Evolutionary conservation across 1,140 invertebrate species (phyloP).

Genomic region (Megalonaias nervosa): DNA sequence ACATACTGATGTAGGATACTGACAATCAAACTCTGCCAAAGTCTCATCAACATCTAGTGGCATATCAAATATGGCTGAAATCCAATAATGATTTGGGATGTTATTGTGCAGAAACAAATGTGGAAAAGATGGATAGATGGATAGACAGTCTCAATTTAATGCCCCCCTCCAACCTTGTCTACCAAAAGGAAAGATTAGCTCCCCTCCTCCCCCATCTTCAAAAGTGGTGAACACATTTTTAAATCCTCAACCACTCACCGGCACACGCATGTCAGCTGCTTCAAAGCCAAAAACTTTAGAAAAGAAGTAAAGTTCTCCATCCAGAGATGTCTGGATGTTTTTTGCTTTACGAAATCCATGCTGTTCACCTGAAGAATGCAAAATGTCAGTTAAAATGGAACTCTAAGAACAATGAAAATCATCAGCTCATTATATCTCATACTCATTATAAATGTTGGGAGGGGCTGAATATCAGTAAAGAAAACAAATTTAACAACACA

Average conservation of each 20-base stretch:
- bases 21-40: no score
- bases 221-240: no score
- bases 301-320: conserved; percentile 70
- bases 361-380: conserved; percentile 59
- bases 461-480: neutral
- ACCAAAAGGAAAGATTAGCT: no score
- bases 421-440: neutral
- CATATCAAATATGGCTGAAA: no score
- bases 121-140: no score
- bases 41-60: no score
- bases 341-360: conserved; percentile 70
- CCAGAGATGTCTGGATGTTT: conserved; percentile 65
- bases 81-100: no score
- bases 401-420: neutral
- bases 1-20: no score
- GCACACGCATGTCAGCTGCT: conserved; percentile 54
- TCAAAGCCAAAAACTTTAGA: conserved; percentile 65
- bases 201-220: no score
- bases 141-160: no score
- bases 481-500: neutral
- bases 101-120: no score
- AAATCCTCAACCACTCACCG: conserved; percentile 45
- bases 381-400: neutral
- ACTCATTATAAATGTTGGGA: neutral
- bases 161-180: no score